Base-by-base conservation (phyloP, 2,113 vertebrate species). In the Nanorana parkeri region DNA sequence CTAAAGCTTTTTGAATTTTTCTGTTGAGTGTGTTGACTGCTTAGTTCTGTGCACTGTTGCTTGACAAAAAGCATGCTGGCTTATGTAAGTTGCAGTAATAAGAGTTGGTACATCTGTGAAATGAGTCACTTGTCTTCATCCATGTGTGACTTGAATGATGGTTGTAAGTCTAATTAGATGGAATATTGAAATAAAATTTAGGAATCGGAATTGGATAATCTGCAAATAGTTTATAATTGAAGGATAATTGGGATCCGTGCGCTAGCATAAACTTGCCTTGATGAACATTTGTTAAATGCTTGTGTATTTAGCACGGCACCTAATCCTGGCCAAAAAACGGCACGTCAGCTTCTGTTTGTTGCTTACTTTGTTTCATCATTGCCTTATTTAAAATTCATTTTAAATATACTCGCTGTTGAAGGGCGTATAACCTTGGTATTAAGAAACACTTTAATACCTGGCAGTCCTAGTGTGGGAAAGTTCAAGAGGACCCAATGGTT, bases 161-260 rank as follows among this genome's bases (percentile, higher is more conserved):
- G 20, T n/a, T 24, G 21, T 61, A 32, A 60, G 32, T 74, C n/a
- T 74, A 58, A 60, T 74, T 74, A 60, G 51, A 60, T 47, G 41
- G 41, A 47, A 47, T 47, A 47, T 47, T 47, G 41, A 47, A 47
- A 47, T 36, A 47, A 47, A 47, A 47, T 47, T 1, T 47, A 47
- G 8, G 13, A 8, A 13, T 13, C 5, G 13, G 13, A 47, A 47
- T 47, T 47, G 41, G 6, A 47, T 47, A 47, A 47, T 11, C 41
- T 47, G 8, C 41, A 47, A 47, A 47, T 47, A 47, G 41, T 47
- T 47, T 11, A 74, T 58, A 11, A 58, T 56, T 73, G 60, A 63
- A 24, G 60, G 21, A 63, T 63, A 63, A 63, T 63, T 63, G 24
- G 60, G 60, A 63, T 63, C 21, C 60, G 21, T 63, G 60, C 60